A percentile compares a stretch with the other conserved stretches of the same genome.
Conservation (phyloP, 2,888 invertebrate genomes). For the Stenolophus ochropezus region DNA sequence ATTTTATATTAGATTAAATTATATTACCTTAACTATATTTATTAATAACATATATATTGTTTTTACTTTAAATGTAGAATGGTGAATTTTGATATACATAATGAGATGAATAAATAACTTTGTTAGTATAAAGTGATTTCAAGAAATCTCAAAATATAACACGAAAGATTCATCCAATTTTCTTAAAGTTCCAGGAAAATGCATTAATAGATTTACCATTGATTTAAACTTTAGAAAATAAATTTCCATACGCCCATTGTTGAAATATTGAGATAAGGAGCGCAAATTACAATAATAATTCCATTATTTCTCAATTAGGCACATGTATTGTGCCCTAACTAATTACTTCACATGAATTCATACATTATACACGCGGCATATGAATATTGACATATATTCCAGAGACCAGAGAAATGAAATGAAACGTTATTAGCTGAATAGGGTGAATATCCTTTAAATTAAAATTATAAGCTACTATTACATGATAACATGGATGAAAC, state of each 20-base stretch:
- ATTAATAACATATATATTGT: too few relatives aligned
- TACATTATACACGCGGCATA: background rate
- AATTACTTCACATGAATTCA: background rate
- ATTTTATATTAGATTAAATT: too few relatives aligned
- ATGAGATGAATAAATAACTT: too few relatives aligned
- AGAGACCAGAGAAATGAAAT: background rate
- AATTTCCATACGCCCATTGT: background rate
- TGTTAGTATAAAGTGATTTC: too few relatives aligned
- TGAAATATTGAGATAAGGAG: background rate
- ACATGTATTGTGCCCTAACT: background rate
- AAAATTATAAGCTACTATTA: background rate
- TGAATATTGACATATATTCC: background rate
- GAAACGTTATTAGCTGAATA: background rate
- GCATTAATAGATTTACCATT: background rate
- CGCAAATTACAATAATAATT: slow-evolving; percentile 7
- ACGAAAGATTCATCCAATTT: too few relatives aligned
- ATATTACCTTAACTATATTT: too few relatives aligned
- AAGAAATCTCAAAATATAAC: too few relatives aligned
- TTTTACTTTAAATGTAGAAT: too few relatives aligned
- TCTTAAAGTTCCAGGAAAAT: background rate
- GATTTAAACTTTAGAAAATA: background rate
- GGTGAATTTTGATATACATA: too few relatives aligned
- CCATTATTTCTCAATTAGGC: background rate
- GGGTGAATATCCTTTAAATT: background rate
- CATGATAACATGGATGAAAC: too few relatives aligned